Conservation (phyloP, 2,888 invertebrate species). For the Drosophila prostipennis region DNA sequence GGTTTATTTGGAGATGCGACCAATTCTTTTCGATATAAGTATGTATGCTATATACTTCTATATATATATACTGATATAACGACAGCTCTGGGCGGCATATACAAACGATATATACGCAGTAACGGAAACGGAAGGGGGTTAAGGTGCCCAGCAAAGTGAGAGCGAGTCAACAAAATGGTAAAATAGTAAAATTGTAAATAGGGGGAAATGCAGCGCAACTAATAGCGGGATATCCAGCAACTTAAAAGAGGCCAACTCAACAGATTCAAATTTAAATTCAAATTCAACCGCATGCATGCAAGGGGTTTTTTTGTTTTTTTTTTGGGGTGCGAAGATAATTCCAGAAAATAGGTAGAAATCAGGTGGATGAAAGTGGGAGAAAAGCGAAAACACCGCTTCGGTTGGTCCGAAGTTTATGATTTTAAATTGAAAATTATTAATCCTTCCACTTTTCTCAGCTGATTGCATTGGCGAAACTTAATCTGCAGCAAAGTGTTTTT, state of each 20-base stretch:
- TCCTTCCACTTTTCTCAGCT: not conserved
- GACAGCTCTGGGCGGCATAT: slow-evolving; percentile 46
- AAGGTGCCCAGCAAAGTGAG: slow-evolving; percentile 30
- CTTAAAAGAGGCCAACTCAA: slow-evolving; percentile 28
- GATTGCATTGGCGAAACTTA: not conserved
- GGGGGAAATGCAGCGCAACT: slow-evolving; percentile 26
- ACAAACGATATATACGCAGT: slow-evolving; percentile 40
- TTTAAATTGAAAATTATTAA: slow-evolving; percentile 1
- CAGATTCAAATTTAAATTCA: not conserved
- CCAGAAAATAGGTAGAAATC: not conserved
- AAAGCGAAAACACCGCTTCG: not conserved
- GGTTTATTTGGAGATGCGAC: slow-evolving; percentile 49
- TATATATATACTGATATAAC: slow-evolving; percentile 49
- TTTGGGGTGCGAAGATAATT: not conserved
- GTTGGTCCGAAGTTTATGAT: slow-evolving; percentile 2
- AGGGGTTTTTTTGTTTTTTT: not conserved
- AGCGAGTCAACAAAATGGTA: slow-evolving; percentile 23
- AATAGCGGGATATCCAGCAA: slow-evolving; percentile 17
- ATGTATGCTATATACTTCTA: slow-evolving; percentile 55
- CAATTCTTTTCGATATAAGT: slow-evolving; percentile 64
- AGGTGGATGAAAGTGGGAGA: not conserved
- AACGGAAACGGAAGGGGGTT: slow-evolving; percentile 34
- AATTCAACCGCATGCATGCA: slow-evolving; percentile 24
- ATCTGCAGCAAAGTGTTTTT: slow-evolving; percentile 6
- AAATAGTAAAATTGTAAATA: not conserved